phyloP scores from a whole-genome alignment of 2,888 invertebrate genomes.

The Polylopha cassiicola region DNA sequence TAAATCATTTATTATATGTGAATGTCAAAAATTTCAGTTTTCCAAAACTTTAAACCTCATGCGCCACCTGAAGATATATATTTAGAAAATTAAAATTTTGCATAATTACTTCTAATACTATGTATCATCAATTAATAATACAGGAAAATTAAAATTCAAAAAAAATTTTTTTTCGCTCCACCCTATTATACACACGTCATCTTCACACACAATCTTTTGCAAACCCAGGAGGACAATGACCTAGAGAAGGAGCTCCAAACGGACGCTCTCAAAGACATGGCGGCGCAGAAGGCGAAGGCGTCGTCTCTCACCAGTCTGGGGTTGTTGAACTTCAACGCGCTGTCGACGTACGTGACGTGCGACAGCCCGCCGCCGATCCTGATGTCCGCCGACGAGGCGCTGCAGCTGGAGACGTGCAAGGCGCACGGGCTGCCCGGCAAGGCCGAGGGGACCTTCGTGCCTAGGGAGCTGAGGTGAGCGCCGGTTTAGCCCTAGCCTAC shows the following conservation, averaged over 20 bases:
- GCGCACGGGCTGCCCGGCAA: slow-evolving; percentile 83
- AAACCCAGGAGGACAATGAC: slow-evolving; percentile 60
- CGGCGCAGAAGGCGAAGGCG: slow-evolving; percentile 54
- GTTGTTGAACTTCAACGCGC: slow-evolving; percentile 66
- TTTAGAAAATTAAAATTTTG: too few relatives aligned
- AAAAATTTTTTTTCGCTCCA: too few relatives aligned
- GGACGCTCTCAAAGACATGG: slow-evolving; percentile 54
- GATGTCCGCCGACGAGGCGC: slow-evolving; percentile 86
- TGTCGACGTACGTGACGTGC: slow-evolving; percentile 83
- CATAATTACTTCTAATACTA: too few relatives aligned
- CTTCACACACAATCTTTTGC: too few relatives aligned
- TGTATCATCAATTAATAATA: too few relatives aligned
- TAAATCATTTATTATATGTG: too few relatives aligned
- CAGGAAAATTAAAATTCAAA: too few relatives aligned
- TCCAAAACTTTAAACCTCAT: too few relatives aligned
- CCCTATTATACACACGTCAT: too few relatives aligned
- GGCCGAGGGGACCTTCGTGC: slow-evolving; percentile 82
- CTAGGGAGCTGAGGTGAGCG: slow-evolving; percentile 75
- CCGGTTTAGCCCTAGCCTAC: too few relatives aligned
- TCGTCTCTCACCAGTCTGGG: slow-evolving; percentile 56
- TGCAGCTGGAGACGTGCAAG: slow-evolving; percentile 83
- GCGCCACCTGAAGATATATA: too few relatives aligned
- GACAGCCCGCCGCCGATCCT: slow-evolving; percentile 90
- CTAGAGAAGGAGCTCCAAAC: slow-evolving; percentile 65
- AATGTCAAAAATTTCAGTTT: too few relatives aligned